phyloP scores from a whole-genome alignment of 2,888 invertebrate genomes.

The Lithosia quadra region DNA sequence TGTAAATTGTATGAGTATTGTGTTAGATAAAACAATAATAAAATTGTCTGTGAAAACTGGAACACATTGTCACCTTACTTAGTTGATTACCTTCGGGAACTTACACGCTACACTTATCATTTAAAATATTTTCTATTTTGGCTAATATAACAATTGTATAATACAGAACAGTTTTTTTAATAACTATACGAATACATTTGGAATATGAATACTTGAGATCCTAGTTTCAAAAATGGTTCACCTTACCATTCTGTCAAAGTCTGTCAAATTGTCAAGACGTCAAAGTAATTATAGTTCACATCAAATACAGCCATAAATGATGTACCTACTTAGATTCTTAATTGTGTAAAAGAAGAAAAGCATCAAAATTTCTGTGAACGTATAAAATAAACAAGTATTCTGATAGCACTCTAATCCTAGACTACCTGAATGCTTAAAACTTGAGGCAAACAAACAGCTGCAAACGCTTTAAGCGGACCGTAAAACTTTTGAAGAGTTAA shows the following conservation, averaged over 20 bases:
- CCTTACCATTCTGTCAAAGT: no score
- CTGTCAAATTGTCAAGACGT: no score
- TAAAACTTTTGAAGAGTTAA: slow-evolving; percentile 7
- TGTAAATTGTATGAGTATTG: no score
- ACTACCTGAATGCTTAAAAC: slow-evolving; percentile 1
- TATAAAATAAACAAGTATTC: neutral
- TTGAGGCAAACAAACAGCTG: slow-evolving; percentile 4
- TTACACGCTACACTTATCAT: neutral
- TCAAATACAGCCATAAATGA: neutral
- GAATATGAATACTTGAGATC: no score
- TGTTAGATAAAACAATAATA: neutral
- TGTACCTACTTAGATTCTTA: neutral
- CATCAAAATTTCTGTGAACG: neutral
- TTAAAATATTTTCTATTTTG: neutral
- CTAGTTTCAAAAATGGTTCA: no score
- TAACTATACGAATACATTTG: no score
- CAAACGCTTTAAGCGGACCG: slow-evolving; percentile 6
- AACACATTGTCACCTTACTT: slow-evolving; percentile 2
- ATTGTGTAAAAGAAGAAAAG: neutral
- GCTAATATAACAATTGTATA: neutral
- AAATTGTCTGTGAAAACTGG: slow-evolving; percentile 2
- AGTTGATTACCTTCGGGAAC: neutral
- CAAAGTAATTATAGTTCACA: no score
- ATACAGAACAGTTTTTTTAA: no score
- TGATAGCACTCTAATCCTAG: neutral